Evolutionary conservation across 2,888 invertebrate genomes (phyloP).

Genomic region (Trissolcus brochymenae): DNA sequence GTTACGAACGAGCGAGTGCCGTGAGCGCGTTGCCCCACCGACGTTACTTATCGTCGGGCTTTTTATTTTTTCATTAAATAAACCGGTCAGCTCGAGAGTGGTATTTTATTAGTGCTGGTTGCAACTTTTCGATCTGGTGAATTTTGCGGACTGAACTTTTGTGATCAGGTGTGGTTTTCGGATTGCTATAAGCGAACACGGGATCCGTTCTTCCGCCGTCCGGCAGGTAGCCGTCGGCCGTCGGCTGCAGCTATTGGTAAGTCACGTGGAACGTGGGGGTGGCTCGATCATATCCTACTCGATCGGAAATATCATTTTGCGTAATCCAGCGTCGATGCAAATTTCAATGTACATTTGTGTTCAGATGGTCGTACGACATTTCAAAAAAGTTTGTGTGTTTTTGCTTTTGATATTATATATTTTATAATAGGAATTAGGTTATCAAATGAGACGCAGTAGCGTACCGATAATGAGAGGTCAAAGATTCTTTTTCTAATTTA

Average conservation of each 20-base stretch:
- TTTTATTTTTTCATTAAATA: not conserved
- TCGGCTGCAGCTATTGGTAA: constrained; percentile 68
- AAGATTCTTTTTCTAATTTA: too few species aligned
- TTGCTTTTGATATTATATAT: too few species aligned
- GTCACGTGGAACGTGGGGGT: constrained; percentile 56
- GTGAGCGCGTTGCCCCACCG: constrained; percentile 14
- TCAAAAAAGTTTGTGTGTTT: too few species aligned
- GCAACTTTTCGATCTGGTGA: too few species aligned
- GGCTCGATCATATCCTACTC: not conserved
- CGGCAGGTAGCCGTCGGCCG: constrained; percentile 66
- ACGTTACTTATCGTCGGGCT: constrained; percentile 12
- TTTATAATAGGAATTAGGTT: too few species aligned
- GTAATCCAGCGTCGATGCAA: not conserved
- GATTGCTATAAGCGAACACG: constrained; percentile 19
- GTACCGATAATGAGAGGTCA: too few species aligned
- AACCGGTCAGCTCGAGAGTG: not conserved
- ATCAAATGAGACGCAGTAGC: too few species aligned
- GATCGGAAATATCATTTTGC: not conserved
- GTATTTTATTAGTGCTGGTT: too few species aligned
- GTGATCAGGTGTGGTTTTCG: constrained; percentile 33
- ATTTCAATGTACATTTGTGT: not conserved
- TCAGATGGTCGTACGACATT: too few species aligned
- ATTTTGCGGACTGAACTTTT: constrained; percentile 12
- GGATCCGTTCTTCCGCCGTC: constrained; percentile 6
- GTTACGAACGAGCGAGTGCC: constrained; percentile 2